A percentile compares a stretch with the other conserved stretches of the same genome.
Evolutionary conservation across 2,797 vertebrate genomes (phyloP).

Genomic region (Semotilus atromaculatus): DNA sequence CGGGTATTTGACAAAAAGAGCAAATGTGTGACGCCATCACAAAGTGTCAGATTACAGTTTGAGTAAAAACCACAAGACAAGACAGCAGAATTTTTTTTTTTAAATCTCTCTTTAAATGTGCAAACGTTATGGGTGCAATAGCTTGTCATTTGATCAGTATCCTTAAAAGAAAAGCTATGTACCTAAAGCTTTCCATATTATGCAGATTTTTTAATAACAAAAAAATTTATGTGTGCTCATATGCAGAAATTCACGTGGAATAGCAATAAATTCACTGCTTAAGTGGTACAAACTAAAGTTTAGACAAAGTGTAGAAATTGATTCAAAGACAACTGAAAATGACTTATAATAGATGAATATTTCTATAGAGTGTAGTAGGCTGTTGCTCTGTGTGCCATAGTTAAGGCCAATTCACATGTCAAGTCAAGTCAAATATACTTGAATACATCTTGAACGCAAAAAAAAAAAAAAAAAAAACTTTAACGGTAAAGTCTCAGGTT

Average conservation of each 20-base stretch:
- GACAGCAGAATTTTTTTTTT: neutral
- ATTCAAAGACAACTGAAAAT: neutral
- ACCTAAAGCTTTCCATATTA: neutral
- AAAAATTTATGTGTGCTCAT: neutral
- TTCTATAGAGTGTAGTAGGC: neutral
- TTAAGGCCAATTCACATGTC: neutral
- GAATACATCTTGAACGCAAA: neutral
- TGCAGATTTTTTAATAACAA: neutral
- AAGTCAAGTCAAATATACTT: too few species aligned
- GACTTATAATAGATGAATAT: neutral
- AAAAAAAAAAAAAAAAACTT: too few species aligned
- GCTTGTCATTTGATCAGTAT: neutral
- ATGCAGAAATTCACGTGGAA: neutral
- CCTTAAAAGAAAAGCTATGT: neutral
- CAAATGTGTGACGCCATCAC: constrained; percentile 76
- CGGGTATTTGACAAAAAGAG: constrained; percentile 76
- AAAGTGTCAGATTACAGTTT: constrained; percentile 78
- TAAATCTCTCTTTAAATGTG: neutral
- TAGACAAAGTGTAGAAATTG: neutral
- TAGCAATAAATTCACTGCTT: neutral
- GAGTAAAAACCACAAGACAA: neutral
- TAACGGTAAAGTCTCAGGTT: too few species aligned
- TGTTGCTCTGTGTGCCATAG: neutral
- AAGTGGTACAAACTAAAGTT: neutral
- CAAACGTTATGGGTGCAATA: neutral